phyloP scores from a whole-genome alignment of 2,113 vertebrate genomes.

The Galbula dea region DNA sequence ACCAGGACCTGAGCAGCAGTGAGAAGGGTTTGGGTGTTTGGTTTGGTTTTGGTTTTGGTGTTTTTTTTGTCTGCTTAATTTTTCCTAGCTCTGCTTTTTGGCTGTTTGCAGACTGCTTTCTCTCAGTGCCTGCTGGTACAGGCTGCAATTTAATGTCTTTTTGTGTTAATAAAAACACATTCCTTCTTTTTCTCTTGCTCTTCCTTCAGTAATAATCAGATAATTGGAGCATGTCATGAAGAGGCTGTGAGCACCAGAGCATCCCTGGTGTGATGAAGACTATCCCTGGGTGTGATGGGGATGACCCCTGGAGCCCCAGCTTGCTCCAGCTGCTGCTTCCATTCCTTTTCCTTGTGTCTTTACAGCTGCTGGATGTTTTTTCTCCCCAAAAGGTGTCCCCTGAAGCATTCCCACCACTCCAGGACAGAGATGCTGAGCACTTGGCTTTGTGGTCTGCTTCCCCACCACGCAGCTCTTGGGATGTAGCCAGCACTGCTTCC shows the following conservation, averaged over 20 bases:
- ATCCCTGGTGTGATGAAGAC: background rate
- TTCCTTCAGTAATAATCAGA: background rate
- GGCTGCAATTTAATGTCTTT: conserved; percentile 25
- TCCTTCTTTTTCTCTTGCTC: background rate
- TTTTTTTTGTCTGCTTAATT: background rate
- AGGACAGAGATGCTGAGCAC: rapidly evolving
- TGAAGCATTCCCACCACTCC: background rate
- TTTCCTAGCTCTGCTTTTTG: background rate
- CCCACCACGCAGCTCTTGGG: rapidly evolving
- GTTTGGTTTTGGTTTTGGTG: background rate
- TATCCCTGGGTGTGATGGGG: too few species aligned
- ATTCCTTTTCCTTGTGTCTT: background rate
- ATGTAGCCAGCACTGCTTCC: background rate
- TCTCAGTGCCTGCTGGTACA: background rate
- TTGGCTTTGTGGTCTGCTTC: background rate
- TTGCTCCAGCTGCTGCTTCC: rapidly evolving
- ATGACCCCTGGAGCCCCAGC: too few species aligned
- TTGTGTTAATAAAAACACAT: conserved; percentile 4
- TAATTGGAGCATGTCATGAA: background rate
- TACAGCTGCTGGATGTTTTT: rapidly evolving
- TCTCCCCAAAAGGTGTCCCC: rapidly evolving
- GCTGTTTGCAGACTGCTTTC: background rate
- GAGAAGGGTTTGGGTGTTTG: background rate
- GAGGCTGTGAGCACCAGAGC: background rate
- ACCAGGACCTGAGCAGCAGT: background rate